A percentile compares a stretch with the other conserved stretches of the same genome.
phyloP scores from a whole-genome alignment of 2,113 vertebrate species.

The Lepus americanus region DNA sequence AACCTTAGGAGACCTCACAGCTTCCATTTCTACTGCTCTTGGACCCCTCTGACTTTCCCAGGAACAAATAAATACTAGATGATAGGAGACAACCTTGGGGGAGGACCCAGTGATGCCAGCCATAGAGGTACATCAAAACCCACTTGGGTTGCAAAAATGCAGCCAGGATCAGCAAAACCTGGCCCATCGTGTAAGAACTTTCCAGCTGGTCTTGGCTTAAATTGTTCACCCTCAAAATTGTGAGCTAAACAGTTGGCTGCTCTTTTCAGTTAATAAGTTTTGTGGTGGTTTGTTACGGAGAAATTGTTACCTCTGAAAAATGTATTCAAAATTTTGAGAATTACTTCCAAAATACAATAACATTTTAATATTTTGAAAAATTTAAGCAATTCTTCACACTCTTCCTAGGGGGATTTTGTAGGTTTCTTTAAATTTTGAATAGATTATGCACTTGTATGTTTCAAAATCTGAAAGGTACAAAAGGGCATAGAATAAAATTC shows the following conservation, averaged over 20 bases:
- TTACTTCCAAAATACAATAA: background rate
- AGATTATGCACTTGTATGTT: background rate
- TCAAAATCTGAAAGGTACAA: background rate
- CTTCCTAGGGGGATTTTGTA: background rate
- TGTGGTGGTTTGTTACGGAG: background rate
- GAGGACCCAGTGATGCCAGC: rapidly evolving
- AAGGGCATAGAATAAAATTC: background rate
- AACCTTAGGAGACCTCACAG: background rate
- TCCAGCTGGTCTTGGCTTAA: background rate
- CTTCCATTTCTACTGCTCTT: background rate
- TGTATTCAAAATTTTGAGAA: background rate
- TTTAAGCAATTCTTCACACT: background rate
- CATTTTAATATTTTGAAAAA: background rate
- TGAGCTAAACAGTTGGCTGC: background rate
- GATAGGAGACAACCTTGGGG: background rate
- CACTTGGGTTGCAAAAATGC: no score
- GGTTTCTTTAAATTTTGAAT: background rate
- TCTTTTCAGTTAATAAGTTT: background rate
- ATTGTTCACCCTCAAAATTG: background rate
- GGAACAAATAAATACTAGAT: background rate
- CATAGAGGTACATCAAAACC: background rate
- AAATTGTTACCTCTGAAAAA: background rate
- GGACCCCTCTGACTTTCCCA: rapidly evolving
- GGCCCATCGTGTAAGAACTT: background rate
- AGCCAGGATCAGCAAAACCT: background rate